Conservation (phyloP, 2,888 invertebrate genomes). For the Agrochola litura region DNA sequence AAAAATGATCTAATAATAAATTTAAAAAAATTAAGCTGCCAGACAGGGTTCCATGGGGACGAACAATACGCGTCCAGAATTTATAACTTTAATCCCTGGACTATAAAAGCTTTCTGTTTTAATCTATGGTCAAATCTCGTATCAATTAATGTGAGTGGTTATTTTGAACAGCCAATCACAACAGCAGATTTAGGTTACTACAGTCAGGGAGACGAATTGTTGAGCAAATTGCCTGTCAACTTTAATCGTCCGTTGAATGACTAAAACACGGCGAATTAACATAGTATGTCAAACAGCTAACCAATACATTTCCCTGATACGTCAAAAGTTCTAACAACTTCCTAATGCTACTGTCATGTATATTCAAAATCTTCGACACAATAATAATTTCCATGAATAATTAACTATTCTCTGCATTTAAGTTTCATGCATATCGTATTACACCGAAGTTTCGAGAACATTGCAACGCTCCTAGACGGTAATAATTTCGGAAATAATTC, state of each 20-base stretch:
- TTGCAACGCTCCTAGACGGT: neutral
- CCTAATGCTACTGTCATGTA: neutral
- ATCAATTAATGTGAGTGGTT: slow-evolving; percentile 27
- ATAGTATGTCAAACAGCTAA: neutral
- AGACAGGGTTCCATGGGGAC: too few species aligned
- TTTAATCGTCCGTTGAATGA: neutral
- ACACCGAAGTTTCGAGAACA: slow-evolving; percentile 12
- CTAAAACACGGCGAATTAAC: neutral
- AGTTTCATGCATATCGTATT: slow-evolving; percentile 6
- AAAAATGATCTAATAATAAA: neutral
- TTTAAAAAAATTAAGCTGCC: neutral
- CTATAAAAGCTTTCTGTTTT: neutral
- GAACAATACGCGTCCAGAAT: neutral
- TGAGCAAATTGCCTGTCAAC: neutral
- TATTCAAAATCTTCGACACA: neutral
- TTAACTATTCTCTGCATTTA: slow-evolving; percentile 14
- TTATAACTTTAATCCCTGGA: neutral
- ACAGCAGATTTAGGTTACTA: slow-evolving; percentile 6
- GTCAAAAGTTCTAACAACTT: neutral
- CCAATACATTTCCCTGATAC: neutral
- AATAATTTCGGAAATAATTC: neutral
- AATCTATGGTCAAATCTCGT: slow-evolving; percentile 10
- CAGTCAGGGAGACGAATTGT: neutral
- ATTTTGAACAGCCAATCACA: slow-evolving; percentile 10
- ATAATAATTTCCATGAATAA: slow-evolving; percentile 11